A percentile compares a stretch with the other conserved stretches of the same genome.
phyloP scores from a whole-genome alignment of 2,113 vertebrate species.

The Cnemophilus loriae region DNA sequence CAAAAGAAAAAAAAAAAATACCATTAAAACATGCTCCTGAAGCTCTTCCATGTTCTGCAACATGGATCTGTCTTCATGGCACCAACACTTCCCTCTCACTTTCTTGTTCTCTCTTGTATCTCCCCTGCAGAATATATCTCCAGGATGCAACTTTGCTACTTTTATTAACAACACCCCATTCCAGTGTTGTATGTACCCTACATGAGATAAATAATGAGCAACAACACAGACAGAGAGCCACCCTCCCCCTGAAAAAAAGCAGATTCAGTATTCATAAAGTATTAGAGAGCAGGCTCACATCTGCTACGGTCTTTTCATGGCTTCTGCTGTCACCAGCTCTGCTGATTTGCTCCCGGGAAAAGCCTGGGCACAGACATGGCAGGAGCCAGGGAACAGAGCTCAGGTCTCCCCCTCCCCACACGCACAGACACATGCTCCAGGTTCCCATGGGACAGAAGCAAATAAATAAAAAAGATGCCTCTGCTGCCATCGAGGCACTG shows the following conservation, averaged over 20 bases:
- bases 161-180: not conserved
- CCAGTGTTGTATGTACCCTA: not conserved
- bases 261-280: not conserved
- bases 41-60: not conserved
- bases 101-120: not conserved
- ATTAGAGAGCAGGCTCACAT: slow-evolving; percentile 10
- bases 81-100: not conserved
- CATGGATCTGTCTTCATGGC: not conserved
- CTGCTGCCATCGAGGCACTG: not conserved
- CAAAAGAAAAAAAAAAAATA: not conserved
- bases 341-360: not conserved
- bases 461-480: not conserved
- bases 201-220: not conserved
- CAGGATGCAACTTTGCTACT: not conserved
- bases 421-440: not conserved
- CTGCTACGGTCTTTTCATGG: slow-evolving; percentile 5
- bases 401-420: not conserved
- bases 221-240: not conserved
- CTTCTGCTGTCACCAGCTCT: slow-evolving; percentile 25
- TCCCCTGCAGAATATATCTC: not conserved
- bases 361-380: not conserved
- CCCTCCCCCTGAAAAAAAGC: not conserved
- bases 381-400: not conserved
- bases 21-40: not conserved
- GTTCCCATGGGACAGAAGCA: not conserved